These are phyloP conservation scores for Podabrus alpinus DNA, from an alignment of 2,888 invertebrate genomes.

Conservation along the genomic window DNA sequence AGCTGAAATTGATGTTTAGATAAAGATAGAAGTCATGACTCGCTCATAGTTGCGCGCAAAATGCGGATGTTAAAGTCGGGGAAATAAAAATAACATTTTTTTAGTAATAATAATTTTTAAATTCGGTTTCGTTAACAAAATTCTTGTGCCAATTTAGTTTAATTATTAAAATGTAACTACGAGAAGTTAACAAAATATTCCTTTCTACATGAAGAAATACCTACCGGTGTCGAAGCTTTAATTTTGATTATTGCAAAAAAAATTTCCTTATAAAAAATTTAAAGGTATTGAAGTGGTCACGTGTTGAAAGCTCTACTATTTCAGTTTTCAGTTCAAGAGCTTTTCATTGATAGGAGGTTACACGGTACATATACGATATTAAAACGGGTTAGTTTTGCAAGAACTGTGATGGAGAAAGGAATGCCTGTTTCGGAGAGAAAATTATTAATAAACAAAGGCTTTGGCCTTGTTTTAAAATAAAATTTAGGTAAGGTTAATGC, in stretches of 20 bases:
- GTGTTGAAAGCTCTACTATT: conserved; percentile 18
- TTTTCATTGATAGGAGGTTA: neutral
- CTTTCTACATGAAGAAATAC: neutral
- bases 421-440: conserved; percentile 37
- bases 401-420: conserved; percentile 34
- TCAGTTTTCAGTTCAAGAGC: conserved; percentile 8
- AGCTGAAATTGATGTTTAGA: conserved; percentile 54
- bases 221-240: neutral
- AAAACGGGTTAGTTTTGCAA: conserved; percentile 31
- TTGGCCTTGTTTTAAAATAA: conserved; percentile 20
- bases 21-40: conserved; percentile 42
- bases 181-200: neutral
- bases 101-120: neutral
- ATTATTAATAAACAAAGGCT: conserved; percentile 33
- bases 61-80: conserved; percentile 27
- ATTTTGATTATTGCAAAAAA: neutral
- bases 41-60: conserved; percentile 42
- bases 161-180: neutral
- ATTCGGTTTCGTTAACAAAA: neutral
- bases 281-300: neutral
- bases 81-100: neutral
- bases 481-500: conserved; percentile 7
- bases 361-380: neutral
- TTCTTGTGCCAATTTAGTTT: neutral
- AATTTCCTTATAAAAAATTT: neutral